Conservation (phyloP, 2,113 vertebrate species). For the Dermatemys mawii region DNA sequence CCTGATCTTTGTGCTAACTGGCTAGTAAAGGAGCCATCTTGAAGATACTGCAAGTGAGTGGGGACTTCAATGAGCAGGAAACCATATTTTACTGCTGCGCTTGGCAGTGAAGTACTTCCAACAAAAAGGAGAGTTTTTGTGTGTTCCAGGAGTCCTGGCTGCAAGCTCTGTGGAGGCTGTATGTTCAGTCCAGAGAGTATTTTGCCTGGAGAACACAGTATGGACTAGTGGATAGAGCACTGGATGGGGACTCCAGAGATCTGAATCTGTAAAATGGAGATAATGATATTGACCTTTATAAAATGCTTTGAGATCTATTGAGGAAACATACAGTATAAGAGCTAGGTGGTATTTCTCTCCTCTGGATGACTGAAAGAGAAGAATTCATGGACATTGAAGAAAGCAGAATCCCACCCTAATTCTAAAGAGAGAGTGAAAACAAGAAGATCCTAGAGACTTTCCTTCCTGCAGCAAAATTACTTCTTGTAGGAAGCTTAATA, state of each 20-base stretch:
- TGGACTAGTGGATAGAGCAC: neutral
- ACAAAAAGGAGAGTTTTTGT: neutral
- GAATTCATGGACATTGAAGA: neutral
- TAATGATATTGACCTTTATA: neutral
- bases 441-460: neutral
- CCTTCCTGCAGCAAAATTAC: neutral
- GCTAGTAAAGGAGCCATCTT: neutral
- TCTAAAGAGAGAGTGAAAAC: neutral
- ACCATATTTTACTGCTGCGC: neutral
- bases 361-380: neutral
- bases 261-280: neutral
- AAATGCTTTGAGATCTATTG: too few relatives aligned
- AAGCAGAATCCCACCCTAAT: neutral
- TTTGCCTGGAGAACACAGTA: neutral
- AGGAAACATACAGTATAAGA: neutral
- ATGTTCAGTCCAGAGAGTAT: neutral
- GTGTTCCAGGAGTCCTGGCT: neutral
- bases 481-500: too few relatives aligned
- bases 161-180: neutral
- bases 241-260: neutral
- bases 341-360: neutral
- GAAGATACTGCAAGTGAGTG: neutral
- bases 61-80: neutral
- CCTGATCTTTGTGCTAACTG: accelerated
- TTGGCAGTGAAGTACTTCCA: neutral